Percentiles rank a stretch among this genome's conserved stretches.
These are phyloP conservation scores for Scyliorhinus canicula DNA, from an alignment of 2,797 vertebrate genomes.

Conservation along the genomic window DNA sequence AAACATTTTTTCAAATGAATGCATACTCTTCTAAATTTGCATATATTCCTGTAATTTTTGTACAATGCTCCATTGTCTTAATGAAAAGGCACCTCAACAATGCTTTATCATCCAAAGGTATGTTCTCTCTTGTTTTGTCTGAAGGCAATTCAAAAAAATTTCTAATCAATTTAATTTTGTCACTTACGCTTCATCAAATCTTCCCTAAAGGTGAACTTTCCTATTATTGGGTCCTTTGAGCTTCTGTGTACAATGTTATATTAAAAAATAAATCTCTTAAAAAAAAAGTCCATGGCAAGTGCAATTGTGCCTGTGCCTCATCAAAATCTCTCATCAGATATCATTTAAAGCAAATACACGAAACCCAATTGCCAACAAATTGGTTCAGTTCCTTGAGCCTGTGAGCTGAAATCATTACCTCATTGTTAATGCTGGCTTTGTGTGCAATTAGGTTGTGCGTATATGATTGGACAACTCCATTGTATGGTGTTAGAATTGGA, in stretches of 20 bases:
- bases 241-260: not conserved
- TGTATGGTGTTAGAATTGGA: too few species aligned
- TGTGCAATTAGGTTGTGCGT: not conserved
- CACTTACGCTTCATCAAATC: not conserved
- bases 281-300: not conserved
- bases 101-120: not conserved
- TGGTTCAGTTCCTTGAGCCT: not conserved
- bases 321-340: not conserved
- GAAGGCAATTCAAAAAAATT: not conserved
- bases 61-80: not conserved
- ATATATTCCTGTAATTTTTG: not conserved
- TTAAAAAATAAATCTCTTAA: not conserved
- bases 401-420: not conserved
- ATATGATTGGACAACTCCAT: not conserved
- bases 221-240: not conserved
- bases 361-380: slow-evolving; percentile 18
- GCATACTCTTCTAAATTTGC: not conserved
- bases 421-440: not conserved
- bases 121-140: not conserved
- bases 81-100: not conserved
- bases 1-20: too few species aligned
- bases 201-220: not conserved
- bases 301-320: not conserved
- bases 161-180: not conserved
- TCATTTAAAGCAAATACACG: not conserved